Evolutionary conservation across 2,797 vertebrate genomes (phyloP).

Genomic region (Cryptoblepharus egeriae): DNA sequence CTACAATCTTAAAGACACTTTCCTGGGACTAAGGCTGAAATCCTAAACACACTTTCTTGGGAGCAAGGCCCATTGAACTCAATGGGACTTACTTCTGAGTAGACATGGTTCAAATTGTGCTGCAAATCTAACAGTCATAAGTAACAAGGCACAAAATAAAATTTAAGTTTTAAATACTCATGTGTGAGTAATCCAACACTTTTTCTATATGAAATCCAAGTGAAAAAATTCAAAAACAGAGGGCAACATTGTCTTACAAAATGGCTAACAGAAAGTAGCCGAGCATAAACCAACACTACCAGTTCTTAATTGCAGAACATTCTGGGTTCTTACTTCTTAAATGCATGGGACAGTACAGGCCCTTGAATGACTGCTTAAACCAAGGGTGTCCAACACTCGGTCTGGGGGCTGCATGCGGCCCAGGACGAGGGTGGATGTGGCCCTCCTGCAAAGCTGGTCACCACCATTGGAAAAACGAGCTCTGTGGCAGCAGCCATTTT

Average conservation of each 20-base stretch:
- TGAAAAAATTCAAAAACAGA: not conserved
- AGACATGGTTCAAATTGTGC: too few relatives aligned
- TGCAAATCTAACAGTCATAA: not conserved
- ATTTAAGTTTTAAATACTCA: not conserved
- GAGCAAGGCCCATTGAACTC: too few relatives aligned
- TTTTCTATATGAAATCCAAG: not conserved
- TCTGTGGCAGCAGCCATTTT: too few relatives aligned
- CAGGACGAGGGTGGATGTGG: too few relatives aligned
- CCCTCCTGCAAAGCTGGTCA: too few relatives aligned
- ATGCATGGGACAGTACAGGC: not conserved
- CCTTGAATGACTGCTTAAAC: not conserved
- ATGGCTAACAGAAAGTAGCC: not conserved
- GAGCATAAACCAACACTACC: not conserved
- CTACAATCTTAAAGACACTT: too few relatives aligned
- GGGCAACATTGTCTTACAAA: not conserved
- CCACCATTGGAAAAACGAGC: too few relatives aligned
- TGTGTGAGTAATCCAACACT: not conserved
- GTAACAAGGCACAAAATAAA: not conserved
- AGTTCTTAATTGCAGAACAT: not conserved
- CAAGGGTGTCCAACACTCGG: too few relatives aligned
- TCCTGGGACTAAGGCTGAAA: too few relatives aligned
- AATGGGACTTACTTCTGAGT: too few relatives aligned
- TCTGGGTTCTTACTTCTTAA: not conserved
- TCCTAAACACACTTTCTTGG: too few relatives aligned
- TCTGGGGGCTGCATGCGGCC: too few relatives aligned